Base-by-base conservation (phyloP, 2,113 vertebrate species). In the Eretmochelys imbricata region DNA sequence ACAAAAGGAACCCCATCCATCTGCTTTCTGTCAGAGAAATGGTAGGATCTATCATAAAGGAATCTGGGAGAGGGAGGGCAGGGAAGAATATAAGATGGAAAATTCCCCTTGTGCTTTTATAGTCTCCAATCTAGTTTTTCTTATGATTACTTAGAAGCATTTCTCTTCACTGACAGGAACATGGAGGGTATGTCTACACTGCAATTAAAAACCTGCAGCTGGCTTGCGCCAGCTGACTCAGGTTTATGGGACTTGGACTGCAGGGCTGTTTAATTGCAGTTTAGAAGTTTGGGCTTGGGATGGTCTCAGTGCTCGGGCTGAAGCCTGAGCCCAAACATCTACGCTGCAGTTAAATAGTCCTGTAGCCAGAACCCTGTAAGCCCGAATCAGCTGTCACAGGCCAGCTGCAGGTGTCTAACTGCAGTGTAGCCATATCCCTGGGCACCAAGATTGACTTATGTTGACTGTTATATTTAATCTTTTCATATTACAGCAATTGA, bases 1-100 rank as follows among this genome's bases (percentile, higher is more conserved):
- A 53, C 20, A 25, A 53, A 3, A 31, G 42, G 29, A 84, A 6
- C 2, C 0, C 19, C 10, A 0, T 14, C 42, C 16, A 0, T 0
- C 13, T 4, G 14, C 9, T 16, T 27, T n/a, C 4, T 17, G 27
- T 72, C n/a, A 29, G 55, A 85, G 46, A 72, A 31, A 1, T 8
- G 10, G 92, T 59, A 10, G 87, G 20, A 48, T 31, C 19, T 17
- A 5, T 4, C 1, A 1, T 3, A 3, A n/a, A 84, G 50, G 16
- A 42, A 54, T 25, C 25, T 57, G 85, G 46, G 20, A 5, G 13
- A 80, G 75, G 19, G 9, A 86, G 79, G 51, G 49, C 85, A 10
- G 35, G 24, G 83, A 24, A 69, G 31, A 49, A n/a, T 17, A 24
- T 48, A 24, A 24, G 11, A 22, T 5, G 8, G 12, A 24, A 69